Evolutionary conservation across 2,888 invertebrate genomes (phyloP), one percentile per base, ranked within the genome.

Genomic region (Ganaspis brasiliensis): DNA sequence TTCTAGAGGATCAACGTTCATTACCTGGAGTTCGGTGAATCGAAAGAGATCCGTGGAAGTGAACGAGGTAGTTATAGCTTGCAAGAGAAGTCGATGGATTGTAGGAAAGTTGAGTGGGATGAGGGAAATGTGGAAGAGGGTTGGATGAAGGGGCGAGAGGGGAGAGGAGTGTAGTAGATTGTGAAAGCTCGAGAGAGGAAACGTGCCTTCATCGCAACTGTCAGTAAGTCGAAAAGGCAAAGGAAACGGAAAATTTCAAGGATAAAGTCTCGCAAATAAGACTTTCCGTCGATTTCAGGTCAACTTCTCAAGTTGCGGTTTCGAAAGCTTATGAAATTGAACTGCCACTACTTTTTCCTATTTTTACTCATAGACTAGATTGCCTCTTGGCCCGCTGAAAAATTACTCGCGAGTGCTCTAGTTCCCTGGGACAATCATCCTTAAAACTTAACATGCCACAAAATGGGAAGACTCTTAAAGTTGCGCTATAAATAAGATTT

Each of bases 271-370:
- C 74, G 61, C 80, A 79, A 78, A 84, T 82, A 78, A 76, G 81
- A 75, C 74, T 80, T 77, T 75, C 74, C 81, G 78, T 82, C 85
- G 40, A 45, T 67, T 67, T 67, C 24, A 67, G 45, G 67, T 67
- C 67, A 24, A 40, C 80, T 83, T 84, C 81, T 82, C 79, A 75
- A 82, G 83, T 84, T 84, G 81, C 74, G 80, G 78, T 85, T 79
- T 73, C 79, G 78, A 85, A 84, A 85, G 81, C 82, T 82, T 80
- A 75, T 73, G 82, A 85, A 85, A 85, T 85, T 85, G 81, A 81
- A 82, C 77, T 75, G 2, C 63, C 45, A 61, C 35, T 37, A 24
- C 14, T 21, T 56, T 57, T 31, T 31, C 74, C 21, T 12, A 19
- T 70, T 73, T 76, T 63, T 67, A 70, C 74, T 63, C 73, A 59